Percentiles rank a stretch among this genome's conserved stretches.
Evolutionary conservation across 2,797 vertebrate genomes (phyloP).

Genomic region (Holocentrus rufus): DNA sequence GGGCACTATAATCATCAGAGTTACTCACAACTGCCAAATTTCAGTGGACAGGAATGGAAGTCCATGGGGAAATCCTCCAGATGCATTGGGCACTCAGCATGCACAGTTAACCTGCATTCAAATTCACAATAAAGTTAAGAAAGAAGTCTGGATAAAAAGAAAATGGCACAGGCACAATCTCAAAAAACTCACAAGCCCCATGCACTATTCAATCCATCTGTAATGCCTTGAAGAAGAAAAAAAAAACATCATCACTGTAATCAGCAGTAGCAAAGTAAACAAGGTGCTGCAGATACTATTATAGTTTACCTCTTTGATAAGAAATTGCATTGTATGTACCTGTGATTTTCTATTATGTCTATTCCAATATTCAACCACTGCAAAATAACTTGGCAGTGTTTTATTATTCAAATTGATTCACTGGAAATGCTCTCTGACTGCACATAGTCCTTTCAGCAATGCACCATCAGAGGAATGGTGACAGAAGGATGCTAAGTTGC

Average conservation of each 20-base stretch:
- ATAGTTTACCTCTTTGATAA: slow-evolving; percentile 26
- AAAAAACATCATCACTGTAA: slow-evolving; percentile 37
- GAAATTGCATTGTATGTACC: slow-evolving; percentile 20
- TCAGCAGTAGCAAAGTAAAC: slow-evolving; percentile 50
- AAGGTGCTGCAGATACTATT: slow-evolving; percentile 27
- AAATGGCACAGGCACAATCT: slow-evolving; percentile 55
- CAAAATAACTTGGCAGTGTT: slow-evolving; percentile 8
- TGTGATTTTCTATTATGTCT: neutral
- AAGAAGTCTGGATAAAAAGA: slow-evolving; percentile 62
- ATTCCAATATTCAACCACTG: neutral
- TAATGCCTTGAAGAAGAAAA: slow-evolving; percentile 59
- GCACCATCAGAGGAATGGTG: neutral
- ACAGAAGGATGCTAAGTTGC: neutral
- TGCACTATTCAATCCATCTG: slow-evolving; percentile 67
- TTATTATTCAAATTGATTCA: slow-evolving; percentile 35
- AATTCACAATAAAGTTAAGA: slow-evolving; percentile 65
- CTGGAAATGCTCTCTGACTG: slow-evolving; percentile 8
- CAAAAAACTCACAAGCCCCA: slow-evolving; percentile 45
- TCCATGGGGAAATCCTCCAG: slow-evolving; percentile 99
- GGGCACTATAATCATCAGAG: slow-evolving; percentile 60
- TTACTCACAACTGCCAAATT: slow-evolving; percentile 99
- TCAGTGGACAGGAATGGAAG: slow-evolving; percentile 97
- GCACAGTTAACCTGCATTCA: slow-evolving; percentile 93
- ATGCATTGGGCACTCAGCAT: slow-evolving; percentile 99
- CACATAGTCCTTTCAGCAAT: neutral